Conservation (phyloP, 1,140 invertebrate genomes). For the Dolichoris vasculosae region DNA sequence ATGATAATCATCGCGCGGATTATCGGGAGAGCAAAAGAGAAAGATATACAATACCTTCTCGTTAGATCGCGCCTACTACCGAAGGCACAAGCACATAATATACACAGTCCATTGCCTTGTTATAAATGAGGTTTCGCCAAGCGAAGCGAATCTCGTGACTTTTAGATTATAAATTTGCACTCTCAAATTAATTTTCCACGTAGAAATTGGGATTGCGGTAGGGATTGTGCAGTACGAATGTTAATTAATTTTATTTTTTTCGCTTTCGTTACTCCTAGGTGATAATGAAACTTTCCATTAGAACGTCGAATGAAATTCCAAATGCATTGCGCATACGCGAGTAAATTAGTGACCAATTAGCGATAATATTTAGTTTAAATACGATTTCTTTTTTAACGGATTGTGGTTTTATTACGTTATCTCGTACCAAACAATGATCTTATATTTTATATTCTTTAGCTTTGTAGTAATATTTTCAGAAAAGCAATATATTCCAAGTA, state of each 20-base stretch:
- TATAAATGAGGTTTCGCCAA: slow-evolving; percentile 12
- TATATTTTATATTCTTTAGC: background rate
- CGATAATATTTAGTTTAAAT: background rate
- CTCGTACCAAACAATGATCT: background rate
- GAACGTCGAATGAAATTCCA: background rate
- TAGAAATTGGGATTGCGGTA: slow-evolving; percentile 7
- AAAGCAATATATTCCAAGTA: too few relatives aligned
- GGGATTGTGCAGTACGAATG: background rate
- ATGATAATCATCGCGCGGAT: slow-evolving; percentile 49
- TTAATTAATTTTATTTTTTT: slow-evolving; percentile 23
- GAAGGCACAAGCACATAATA: slow-evolving; percentile 18
- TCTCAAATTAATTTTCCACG: slow-evolving; percentile 23
- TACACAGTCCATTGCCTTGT: background rate
- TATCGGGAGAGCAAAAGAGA: slow-evolving; percentile 28
- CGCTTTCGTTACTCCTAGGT: background rate
- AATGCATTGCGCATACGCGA: background rate
- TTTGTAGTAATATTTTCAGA: background rate
- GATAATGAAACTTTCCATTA: slow-evolving; percentile 26
- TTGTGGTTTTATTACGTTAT: background rate
- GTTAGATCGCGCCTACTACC: slow-evolving; percentile 43
- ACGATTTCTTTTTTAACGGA: background rate
- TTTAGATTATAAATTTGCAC: slow-evolving; percentile 33
- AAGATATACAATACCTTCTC: slow-evolving; percentile 31
- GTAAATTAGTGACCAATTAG: background rate
- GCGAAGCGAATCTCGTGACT: slow-evolving; percentile 31